Evolutionary conservation across 2,888 invertebrate genomes (phyloP), one percentile per base, ranked within the genome.

Genomic region (Cantharis rufa): DNA sequence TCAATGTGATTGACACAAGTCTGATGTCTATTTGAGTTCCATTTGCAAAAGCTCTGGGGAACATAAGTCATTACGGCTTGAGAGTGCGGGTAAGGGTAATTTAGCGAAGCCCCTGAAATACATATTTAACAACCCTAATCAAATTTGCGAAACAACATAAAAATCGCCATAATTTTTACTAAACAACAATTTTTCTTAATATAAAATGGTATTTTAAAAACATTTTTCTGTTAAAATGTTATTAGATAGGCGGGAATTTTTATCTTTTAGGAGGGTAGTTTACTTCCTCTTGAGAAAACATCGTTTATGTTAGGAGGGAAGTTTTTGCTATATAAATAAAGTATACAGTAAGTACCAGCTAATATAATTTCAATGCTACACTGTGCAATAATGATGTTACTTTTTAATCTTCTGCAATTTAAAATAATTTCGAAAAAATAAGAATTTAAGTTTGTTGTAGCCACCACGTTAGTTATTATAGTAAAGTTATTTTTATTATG

Each of bases 161-260:
- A 69, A 70, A 69, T 70, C 7, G 63, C 72, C 69, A 70, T 66
- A 72, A 77, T 77, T 72, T 75, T 48, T 64, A 15, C 13, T 24
- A 77, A 77, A 74, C 64, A 15, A 64, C 70, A 73, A 76, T 79
- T 79, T 78, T 73, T 76, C 72, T 71, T 80, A 76, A 80, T 80
- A 76, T 68, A 77, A 76, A 75, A 77, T 75, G 63, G 71, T 72
- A 72, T 73, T 74, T 69, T 69, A 74, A 66, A 66, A 66, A 66
- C 64, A 70, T 74, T 69, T 76, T 78, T 74, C 48, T 71, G 74
- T 78, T 76, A 69, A 78, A 75, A 77, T 72, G 70, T 72, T 77
- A 76, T 76, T 78, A 72, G 70, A 63, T 72, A 79, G 71, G 80
- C 64, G 80, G 71, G 76, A 77, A 79, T 80, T 77, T 80, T 80